Base-by-base conservation (phyloP, 1,140 invertebrate genomes). In the Scylla paramamosain region DNA sequence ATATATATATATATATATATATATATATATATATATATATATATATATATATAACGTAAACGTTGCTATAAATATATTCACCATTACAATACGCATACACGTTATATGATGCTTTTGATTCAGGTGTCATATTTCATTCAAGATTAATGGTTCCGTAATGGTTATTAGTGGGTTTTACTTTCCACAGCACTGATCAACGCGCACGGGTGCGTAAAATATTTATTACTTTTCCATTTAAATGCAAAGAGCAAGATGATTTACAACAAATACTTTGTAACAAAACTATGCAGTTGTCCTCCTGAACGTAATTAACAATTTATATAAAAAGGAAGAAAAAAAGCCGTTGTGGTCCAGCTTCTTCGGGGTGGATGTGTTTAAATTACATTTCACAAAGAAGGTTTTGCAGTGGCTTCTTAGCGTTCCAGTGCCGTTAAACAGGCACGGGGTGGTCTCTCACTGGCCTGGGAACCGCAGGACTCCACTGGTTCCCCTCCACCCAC, bases 1-100 rank as follows among this genome's bases (percentile, higher is more conserved):
- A 83, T 83, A 83, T 83, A 83, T 83, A 83, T 83, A 83, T 83
- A 83, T 83, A 83, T 83, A 83, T 83, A 83, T 83, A 83, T 83
- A 83, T 83, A 83, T 83, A 83, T 83, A 83, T 83, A 83, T 83
- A 83, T 83, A 83, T 83, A 83, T 83, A 83, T 83, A 83, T 83
- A 83, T 83, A 29, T 29, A 39, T 6, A n/a, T 25, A 29, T n/a
- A 29, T n/a, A 29, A 83, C 0, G 77, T 39, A 39, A 39, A 39
- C 39, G 39, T 39, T 39, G 6, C 39, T 39, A 39, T 39, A 39
- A 39, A 39, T 39, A 39, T 39, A 39, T 39, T 39, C 39, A 39
- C 1, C 1, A 39, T 39, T 39, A 39, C 1, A 39, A 39, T 39
- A 39, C 39, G 6, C 39, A 39, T 39, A 39, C 6, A 39, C 39